Percentiles rank a stretch among this genome's conserved stretches.
Conservation (phyloP, 2,797 vertebrate species). For the Heliangelus exortis region DNA sequence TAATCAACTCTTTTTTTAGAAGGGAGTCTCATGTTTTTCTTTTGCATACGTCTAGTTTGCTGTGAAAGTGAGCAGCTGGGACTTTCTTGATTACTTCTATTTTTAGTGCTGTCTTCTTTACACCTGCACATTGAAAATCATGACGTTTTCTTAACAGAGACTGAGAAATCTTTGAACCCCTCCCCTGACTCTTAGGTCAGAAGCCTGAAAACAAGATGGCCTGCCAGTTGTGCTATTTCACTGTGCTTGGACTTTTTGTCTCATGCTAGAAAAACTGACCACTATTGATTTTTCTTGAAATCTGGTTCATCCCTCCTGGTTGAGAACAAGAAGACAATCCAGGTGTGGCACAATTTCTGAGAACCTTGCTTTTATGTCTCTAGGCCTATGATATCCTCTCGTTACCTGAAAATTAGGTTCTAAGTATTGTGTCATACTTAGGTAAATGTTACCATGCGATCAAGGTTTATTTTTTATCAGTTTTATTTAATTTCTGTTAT, state of each 20-base stretch:
- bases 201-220: not conserved
- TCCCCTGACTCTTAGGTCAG: not conserved
- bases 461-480: not conserved
- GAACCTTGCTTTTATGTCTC: not conserved
- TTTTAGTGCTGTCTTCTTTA: slow-evolving; percentile 40
- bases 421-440: not conserved
- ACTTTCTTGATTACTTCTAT: slow-evolving; percentile 57
- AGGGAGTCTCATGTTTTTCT: slow-evolving; percentile 55
- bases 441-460: not conserved
- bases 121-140: slow-evolving; percentile 41
- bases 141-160: not conserved
- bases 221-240: not conserved
- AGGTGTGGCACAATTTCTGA: not conserved
- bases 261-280: not conserved
- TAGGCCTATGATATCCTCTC: not conserved
- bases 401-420: not conserved
- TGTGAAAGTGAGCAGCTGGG: slow-evolving; percentile 58
- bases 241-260: not conserved
- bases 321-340: not conserved
- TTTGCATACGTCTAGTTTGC: slow-evolving; percentile 46
- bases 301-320: not conserved
- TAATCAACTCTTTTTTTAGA: slow-evolving; percentile 66
- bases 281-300: slow-evolving; percentile 9
- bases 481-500: not conserved
- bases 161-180: not conserved